These are phyloP conservation scores for Pristis pectinata DNA, from an alignment of 2,797 vertebrate species.

Conservation along the genomic window DNA sequence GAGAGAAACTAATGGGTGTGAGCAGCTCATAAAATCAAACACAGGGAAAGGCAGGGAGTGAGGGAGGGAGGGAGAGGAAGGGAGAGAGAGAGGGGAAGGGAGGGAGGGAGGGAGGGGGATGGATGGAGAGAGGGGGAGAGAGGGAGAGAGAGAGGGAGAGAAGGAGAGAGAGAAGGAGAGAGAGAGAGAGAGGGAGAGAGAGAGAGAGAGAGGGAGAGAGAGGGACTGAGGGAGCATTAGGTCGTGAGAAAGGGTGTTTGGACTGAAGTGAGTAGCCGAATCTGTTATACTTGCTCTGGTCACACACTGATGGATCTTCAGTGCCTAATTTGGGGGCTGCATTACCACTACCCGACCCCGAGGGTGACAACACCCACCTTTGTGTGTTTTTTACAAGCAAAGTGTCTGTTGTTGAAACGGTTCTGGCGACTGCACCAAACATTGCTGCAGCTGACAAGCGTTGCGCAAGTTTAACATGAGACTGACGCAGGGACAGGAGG, in stretches of 20 bases:
- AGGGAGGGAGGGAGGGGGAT: not conserved
- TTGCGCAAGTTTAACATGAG: not conserved
- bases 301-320: not conserved
- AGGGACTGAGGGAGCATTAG: not conserved
- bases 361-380: not conserved
- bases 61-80: not conserved
- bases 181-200: not conserved
- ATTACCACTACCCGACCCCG: not conserved
- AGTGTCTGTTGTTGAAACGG: too few species aligned
- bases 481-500: too few species aligned
- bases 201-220: not conserved
- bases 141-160: not conserved
- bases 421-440: not conserved
- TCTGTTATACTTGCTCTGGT: not conserved
- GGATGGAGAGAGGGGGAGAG: not conserved
- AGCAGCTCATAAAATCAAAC: too few species aligned
- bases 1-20: not conserved
- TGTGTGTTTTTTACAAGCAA: not conserved
- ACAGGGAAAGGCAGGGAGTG: not conserved
- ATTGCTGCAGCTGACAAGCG: not conserved
- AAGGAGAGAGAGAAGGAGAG: not conserved
- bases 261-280: not conserved
- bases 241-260: not conserved
- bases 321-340: not conserved
- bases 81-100: not conserved